Percentiles rank a stretch among this genome's conserved stretches.
Evolutionary conservation across 2,797 vertebrate genomes (phyloP).

Genomic region (Hyperoplus immaculatus): DNA sequence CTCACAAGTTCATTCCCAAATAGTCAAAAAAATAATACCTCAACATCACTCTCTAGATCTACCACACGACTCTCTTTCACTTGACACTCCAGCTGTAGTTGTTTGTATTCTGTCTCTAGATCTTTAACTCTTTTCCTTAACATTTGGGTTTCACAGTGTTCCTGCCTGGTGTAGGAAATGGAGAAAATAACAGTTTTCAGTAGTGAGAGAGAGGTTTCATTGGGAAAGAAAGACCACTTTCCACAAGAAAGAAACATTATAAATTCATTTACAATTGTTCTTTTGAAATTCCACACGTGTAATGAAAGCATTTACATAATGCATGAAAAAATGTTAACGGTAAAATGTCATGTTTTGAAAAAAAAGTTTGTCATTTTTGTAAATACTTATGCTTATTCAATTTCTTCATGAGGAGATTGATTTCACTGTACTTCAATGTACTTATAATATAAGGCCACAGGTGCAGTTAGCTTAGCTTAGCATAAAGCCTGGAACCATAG

Average conservation of each 20-base stretch:
- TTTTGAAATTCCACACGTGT: neutral
- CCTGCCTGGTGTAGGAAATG: slow-evolving; percentile 85
- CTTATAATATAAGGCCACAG: neutral
- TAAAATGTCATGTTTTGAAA: neutral
- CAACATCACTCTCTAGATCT: slow-evolving; percentile 88
- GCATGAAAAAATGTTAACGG: neutral
- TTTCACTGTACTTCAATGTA: neutral
- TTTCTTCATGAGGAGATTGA: slow-evolving; percentile 20
- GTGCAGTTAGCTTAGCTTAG: neutral
- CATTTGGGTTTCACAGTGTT: slow-evolving; percentile 88
- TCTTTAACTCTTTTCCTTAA: slow-evolving; percentile 90
- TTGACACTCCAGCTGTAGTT: slow-evolving; percentile 89
- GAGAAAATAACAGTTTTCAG: slow-evolving; percentile 70
- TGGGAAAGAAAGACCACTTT: slow-evolving; percentile 43
- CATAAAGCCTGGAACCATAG: neutral
- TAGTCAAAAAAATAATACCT: slow-evolving; percentile 83
- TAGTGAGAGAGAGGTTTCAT: slow-evolving; percentile 23
- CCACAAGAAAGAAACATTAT: slow-evolving; percentile 67
- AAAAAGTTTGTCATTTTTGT: neutral
- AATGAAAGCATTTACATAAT: neutral
- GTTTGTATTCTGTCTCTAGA: slow-evolving; percentile 89
- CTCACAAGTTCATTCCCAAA: slow-evolving; percentile 77
- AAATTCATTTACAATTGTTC: slow-evolving; percentile 31
- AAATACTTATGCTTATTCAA: neutral
- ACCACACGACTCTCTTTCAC: slow-evolving; percentile 86